Percentiles rank a stretch among this genome's conserved stretches.
Evolutionary conservation across 2,113 vertebrate species (phyloP).

Genomic region (Entelurus aequoreus): DNA sequence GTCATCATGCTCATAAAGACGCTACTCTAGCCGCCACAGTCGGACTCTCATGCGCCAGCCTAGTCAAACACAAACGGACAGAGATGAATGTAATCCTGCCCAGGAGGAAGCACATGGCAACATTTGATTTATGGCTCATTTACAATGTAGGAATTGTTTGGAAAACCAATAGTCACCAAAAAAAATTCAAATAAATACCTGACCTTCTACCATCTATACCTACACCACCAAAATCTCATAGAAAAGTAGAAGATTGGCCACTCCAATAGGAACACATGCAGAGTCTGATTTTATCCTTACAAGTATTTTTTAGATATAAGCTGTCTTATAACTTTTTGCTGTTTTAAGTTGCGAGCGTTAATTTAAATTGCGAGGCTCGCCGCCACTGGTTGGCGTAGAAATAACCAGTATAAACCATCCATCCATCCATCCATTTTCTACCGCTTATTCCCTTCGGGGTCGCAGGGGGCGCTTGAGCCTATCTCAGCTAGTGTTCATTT

Average conservation of each 20-base stretch:
- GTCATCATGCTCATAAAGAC: constrained; percentile 40
- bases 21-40: background rate
- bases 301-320: no score
- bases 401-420: no score
- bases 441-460: no score
- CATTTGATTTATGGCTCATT: constrained; percentile 43
- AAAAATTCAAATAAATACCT: constrained; percentile 1
- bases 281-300: no score
- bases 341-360: no score
- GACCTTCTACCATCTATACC: constrained; percentile 6
- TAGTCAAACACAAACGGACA: constrained; percentile 45
- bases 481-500: no score
- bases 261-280: no score
- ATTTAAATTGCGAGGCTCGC: no score
- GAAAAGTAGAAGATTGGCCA: background rate
- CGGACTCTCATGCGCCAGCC: background rate
- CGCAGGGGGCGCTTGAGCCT: no score
- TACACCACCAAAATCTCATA: background rate
- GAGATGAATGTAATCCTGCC: constrained; percentile 42
- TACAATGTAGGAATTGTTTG: constrained; percentile 35
- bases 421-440: no score
- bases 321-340: no score
- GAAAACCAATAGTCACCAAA: constrained; percentile 21
- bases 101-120: constrained; percentile 45
- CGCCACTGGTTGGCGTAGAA: no score